Percentiles rank a stretch among this genome's conserved stretches.
Conservation (phyloP, 1,140 invertebrate genomes). For the Orchestia grillus region DNA sequence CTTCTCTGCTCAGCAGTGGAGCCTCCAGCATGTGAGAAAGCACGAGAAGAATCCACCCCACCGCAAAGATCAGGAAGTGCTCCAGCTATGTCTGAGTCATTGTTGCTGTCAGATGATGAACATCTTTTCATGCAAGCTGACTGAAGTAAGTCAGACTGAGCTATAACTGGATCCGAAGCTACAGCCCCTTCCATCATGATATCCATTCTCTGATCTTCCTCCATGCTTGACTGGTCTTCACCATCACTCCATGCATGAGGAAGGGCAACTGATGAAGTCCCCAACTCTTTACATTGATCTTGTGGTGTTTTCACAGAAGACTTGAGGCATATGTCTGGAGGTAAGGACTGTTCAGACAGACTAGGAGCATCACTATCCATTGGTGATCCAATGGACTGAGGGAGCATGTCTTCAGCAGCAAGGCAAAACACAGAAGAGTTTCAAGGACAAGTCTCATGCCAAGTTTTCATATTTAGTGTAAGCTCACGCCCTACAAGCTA, state of each 20-base stretch:
- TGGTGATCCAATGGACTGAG: slow-evolving; percentile 39
- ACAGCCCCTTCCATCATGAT: background rate
- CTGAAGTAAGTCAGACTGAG: slow-evolving; percentile 13
- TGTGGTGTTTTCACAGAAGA: background rate
- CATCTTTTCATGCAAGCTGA: slow-evolving; percentile 11
- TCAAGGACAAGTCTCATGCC: slow-evolving; percentile 9
- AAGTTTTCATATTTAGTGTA: slow-evolving; percentile 6
- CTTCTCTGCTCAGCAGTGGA: background rate
- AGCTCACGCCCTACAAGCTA: slow-evolving; percentile 17
- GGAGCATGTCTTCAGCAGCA: slow-evolving; percentile 36
- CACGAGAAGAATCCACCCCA: slow-evolving; percentile 21
- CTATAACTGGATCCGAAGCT: background rate
- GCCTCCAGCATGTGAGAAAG: background rate
- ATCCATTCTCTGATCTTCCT: slow-evolving; percentile 7
- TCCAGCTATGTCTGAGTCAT: background rate
- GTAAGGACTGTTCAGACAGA: slow-evolving; percentile 22
- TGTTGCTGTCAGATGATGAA: background rate
- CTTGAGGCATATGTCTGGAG: slow-evolving; percentile 37
- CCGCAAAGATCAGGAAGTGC: slow-evolving; percentile 14
- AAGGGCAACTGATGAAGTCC: background rate
- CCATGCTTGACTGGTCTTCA: background rate
- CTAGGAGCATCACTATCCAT: slow-evolving; percentile 27
- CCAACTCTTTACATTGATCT: background rate
- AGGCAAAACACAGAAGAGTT: background rate
- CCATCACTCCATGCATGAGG: background rate